Evolutionary conservation across 2,888 invertebrate species (phyloP).

Genomic region (Agrotis puta): DNA sequence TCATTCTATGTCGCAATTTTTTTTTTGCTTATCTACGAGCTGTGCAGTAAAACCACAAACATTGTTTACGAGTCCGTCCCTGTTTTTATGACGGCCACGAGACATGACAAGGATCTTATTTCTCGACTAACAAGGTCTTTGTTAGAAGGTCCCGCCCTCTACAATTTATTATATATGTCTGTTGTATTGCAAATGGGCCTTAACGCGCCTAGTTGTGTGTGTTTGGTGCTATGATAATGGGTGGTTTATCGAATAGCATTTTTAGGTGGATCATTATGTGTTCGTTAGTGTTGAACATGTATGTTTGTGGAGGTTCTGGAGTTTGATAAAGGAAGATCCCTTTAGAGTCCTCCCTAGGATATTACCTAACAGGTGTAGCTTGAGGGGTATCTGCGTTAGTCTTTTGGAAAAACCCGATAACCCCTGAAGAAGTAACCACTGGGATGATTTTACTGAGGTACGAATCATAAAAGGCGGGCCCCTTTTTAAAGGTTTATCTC

Average conservation of each 20-base stretch:
- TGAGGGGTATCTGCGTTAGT: too few relatives aligned
- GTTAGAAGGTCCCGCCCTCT: conserved; percentile 47
- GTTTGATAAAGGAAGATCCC: too few relatives aligned
- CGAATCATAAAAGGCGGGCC: too few relatives aligned
- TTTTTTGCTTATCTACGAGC: conserved; percentile 66
- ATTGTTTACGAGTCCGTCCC: conserved; percentile 60
- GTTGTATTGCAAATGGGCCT: conserved; percentile 32
- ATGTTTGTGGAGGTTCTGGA: too few relatives aligned
- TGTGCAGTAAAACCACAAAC: conserved; percentile 65
- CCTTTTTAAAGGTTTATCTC: too few relatives aligned
- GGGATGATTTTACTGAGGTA: too few relatives aligned
- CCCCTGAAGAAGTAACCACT: too few relatives aligned
- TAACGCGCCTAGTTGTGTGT: conserved; percentile 16
- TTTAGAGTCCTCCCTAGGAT: too few relatives aligned
- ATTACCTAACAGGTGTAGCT: too few relatives aligned
- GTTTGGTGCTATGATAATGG: conserved; percentile 9
- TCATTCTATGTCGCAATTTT: conserved; percentile 25
- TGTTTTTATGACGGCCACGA: conserved; percentile 67
- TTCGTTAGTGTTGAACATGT: neutral
- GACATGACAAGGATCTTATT: conserved; percentile 66
- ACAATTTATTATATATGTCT: conserved; percentile 39
- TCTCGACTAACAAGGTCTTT: conserved; percentile 62
- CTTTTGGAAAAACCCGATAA: too few relatives aligned
- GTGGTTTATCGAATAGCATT: conserved; percentile 9
- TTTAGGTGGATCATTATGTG: neutral